These are phyloP conservation scores for Orussus abietinus DNA, from an alignment of 1,140 invertebrate species.

Conservation along the genomic window DNA sequence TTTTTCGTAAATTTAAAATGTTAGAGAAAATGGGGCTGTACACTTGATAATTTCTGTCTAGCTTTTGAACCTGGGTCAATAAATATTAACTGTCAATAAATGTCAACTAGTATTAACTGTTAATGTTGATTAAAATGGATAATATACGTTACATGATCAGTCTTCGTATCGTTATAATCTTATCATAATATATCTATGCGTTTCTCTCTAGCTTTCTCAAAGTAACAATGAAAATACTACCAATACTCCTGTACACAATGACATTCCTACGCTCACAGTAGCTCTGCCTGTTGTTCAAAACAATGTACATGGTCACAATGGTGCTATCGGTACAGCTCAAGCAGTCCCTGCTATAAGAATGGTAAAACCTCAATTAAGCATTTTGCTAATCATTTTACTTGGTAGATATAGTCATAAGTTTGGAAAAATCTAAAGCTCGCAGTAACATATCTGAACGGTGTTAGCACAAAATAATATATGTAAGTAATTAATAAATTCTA, in stretches of 20 bases:
- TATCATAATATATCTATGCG: too few relatives aligned
- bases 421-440: too few relatives aligned
- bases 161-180: too few relatives aligned
- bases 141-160: too few relatives aligned
- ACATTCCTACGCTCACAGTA: conserved; percentile 7
- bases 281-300: conserved; percentile 11
- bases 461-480: too few relatives aligned
- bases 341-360: neutral
- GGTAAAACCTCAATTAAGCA: too few relatives aligned
- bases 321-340: conserved; percentile 4
- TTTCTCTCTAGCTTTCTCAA: conserved; percentile 9
- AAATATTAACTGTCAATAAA: neutral
- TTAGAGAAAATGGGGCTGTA: too few relatives aligned
- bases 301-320: conserved; percentile 5
- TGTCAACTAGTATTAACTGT: neutral
- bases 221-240: conserved; percentile 7
- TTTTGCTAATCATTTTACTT: too few relatives aligned
- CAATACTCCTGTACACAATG: conserved; percentile 1
- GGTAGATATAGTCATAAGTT: neutral
- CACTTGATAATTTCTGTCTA: too few relatives aligned
- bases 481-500: too few relatives aligned
- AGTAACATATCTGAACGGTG: too few relatives aligned
- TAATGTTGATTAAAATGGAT: conserved; percentile 3
- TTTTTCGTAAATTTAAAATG: too few relatives aligned
- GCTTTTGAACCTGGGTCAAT: conserved; percentile 2